Evolutionary conservation across 2,888 invertebrate species (phyloP), one percentile per base, ranked within the genome.

Genomic region (Philereme vetulata): DNA sequence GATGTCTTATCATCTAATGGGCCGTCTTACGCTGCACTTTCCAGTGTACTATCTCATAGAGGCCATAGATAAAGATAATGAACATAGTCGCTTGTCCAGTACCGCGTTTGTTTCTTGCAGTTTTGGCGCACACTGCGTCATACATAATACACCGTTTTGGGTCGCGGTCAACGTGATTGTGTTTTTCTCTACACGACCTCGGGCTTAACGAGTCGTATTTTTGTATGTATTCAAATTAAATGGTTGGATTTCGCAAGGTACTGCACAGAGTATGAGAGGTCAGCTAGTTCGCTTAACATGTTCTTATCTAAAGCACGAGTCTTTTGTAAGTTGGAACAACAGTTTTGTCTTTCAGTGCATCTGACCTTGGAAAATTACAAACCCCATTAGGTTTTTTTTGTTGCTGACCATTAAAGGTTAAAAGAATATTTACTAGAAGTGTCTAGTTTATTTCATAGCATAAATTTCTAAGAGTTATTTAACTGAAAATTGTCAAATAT

Each of bases 151-250:
- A 54, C 60, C 43, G 68, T 81, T 81, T 80, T 74, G 74, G 84
- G 81, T 85, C 85, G 84, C 76, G 85, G 84, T 79, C 85, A 79
- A 80, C 76, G 75, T 79, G 71, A 78, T 77, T 82, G 78, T 80
- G 70, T 77, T 77, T 81, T 84, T 80, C 76, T 73, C 72, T 57
- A 68, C 72, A 70, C 72, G 80, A 65, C 84, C 85, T 85, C 80
- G 80, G 66, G 51, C 71, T 69, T 80, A 81, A 82, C 80, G 80
- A 85, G 77, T 62, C 67, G 64, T 76, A 75, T 79, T 80, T 73
- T 77, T 77, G 72, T 78, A 73, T 67, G 76, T 72, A 78, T 68
- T 67, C 66, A 70, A 66, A 68, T 67, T 67, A 67, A 67, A 70
- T 64, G 51, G 49, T 49, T 60, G 51, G 51, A 53, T 74, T 72